Percentiles rank a stretch among this genome's conserved stretches.
These are phyloP conservation scores for Euzophera pinguis DNA, from an alignment of 2,888 invertebrate genomes.

Conservation along the genomic window DNA sequence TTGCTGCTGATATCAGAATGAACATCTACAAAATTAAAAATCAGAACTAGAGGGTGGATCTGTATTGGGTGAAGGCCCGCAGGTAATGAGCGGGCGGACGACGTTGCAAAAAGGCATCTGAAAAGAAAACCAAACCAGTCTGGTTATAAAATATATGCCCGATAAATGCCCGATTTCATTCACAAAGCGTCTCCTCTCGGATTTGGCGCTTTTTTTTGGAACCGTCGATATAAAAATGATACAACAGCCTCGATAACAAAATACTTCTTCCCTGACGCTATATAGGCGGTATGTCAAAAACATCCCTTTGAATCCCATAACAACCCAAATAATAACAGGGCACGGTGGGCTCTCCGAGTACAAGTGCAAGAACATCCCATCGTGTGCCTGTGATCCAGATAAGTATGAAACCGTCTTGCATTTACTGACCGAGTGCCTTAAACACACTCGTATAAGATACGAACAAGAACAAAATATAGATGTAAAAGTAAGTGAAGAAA, in stretches of 20 bases:
- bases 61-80: no score
- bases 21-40: no score
- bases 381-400: slow-evolving; percentile 14
- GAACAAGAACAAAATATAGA: no score
- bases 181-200: background rate
- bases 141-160: no score
- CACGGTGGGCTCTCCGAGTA: slow-evolving; percentile 5
- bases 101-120: no score
- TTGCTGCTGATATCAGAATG: no score
- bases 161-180: background rate
- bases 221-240: slow-evolving; percentile 4
- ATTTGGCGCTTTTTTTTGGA: slow-evolving; percentile 18
- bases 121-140: background rate
- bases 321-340: background rate
- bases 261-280: slow-evolving; percentile 12
- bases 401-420: background rate
- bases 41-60: no score
- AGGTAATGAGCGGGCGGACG: no score
- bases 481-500: no score
- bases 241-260: slow-evolving; percentile 12
- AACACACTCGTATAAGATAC: no score
- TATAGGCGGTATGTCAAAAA: background rate
- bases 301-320: background rate
- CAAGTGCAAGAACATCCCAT: slow-evolving; percentile 15
- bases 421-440: background rate